phyloP scores from a whole-genome alignment of 2,888 invertebrate genomes.

The Lydus trimaculatus region DNA sequence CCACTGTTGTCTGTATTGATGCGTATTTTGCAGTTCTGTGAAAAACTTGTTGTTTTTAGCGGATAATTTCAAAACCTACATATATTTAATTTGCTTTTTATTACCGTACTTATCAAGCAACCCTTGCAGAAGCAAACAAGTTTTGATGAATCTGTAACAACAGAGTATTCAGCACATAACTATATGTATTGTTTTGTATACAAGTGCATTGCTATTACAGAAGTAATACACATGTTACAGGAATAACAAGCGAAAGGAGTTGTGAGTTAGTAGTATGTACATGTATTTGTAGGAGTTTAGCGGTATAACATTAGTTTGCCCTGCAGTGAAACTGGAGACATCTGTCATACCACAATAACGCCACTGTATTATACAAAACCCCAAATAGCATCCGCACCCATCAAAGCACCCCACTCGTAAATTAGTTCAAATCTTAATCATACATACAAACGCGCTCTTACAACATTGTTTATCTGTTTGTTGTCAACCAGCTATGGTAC shows the following conservation, averaged over 20 bases:
- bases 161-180: conserved; percentile 15
- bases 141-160: conserved; percentile 33
- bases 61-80: too few relatives aligned
- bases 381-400: conserved; percentile 33
- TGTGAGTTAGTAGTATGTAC: not conserved
- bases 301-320: conserved; percentile 28
- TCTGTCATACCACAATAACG: conserved; percentile 43
- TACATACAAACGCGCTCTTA: conserved; percentile 15
- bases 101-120: too few relatives aligned
- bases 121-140: conserved; percentile 26
- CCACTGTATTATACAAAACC: conserved; percentile 35
- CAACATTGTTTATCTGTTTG: conserved; percentile 30
- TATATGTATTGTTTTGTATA: conserved; percentile 27
- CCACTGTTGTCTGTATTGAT: too few relatives aligned
- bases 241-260: conserved; percentile 8
- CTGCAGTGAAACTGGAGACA: conserved; percentile 43
- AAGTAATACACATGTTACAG: conserved; percentile 32
- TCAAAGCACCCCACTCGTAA: conserved; percentile 27
- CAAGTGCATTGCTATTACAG: conserved; percentile 27
- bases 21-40: too few relatives aligned
- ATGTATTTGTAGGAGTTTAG: not conserved
- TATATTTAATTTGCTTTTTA: not conserved
- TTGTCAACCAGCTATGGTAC: conserved; percentile 10
- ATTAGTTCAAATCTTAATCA: conserved; percentile 35
- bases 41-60: too few relatives aligned